Evolutionary conservation across 1,140 invertebrate species (phyloP), one percentile per base, ranked within the genome.

Genomic region (Gonatopus flavifemur): DNA sequence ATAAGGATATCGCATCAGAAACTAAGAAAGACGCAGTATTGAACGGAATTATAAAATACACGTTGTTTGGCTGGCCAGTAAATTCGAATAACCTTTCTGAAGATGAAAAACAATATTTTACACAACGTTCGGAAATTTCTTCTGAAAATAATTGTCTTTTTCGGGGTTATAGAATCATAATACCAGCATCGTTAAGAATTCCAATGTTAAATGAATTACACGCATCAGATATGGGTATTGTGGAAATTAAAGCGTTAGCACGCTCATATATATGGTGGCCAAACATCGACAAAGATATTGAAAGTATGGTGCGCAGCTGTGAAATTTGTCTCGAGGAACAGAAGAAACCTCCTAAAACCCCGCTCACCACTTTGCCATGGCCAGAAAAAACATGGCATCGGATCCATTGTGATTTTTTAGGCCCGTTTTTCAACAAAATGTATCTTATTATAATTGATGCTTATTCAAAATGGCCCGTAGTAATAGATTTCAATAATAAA

Each of bases 191-290:
- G 3, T 56, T 66, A 40, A 45, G 56, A 28, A 12, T 39, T 1
- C 24, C 50, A 25, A 37, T 75, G 19, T 49, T 75, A n/a, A 24
- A 58, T 5, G 53, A 70, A 43, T 55, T 81, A 16, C 78, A 80
- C 57, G 41, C 38, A 0, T 55, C 62, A 10, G 77, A 81, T 57
- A 46, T 70, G 20, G 76, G 78, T 4, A 73, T 78, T 5, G 66
- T 70, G 5, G 65, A 72, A 40, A 78, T 76, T 55, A 81, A 80
- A 52, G 38, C 49, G 18, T 33, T 73, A 5, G 70, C 76, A 3
- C 45, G 77, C 6, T 64, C 40, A 2, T 70, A 74, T 48, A 56
- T 78, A 2, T 81, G 65, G 62, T 82, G 78, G 77, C 69, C 69
- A 39, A 55, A 59, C 4, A 62, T 81, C 1, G 71, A 81, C 49